A percentile compares a stretch with the other conserved stretches of the same genome.
These are phyloP conservation scores for Drosophila pseudotalamancana DNA, from an alignment of 2,888 invertebrate species.

Conservation along the genomic window DNA sequence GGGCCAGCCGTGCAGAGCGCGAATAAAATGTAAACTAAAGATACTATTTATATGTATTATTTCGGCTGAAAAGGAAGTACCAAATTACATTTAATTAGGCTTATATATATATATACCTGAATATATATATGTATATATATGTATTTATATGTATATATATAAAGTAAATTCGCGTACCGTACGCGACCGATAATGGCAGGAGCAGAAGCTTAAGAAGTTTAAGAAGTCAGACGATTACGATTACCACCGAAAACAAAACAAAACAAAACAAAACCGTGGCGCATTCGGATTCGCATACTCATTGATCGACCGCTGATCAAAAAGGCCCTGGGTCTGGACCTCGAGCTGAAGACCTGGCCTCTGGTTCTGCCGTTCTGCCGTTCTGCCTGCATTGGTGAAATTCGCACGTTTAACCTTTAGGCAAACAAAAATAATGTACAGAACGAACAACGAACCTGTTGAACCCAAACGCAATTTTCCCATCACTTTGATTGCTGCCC, in stretches of 20 bases:
- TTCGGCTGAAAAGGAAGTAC: conserved; percentile 83
- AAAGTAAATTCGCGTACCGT: conserved; percentile 77
- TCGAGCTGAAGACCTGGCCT: conserved; percentile 18
- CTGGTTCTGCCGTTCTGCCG: conserved; percentile 36
- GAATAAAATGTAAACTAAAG: conserved; percentile 78
- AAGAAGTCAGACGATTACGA: conserved; percentile 78
- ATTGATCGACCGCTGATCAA: conserved; percentile 67
- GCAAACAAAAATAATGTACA: conserved; percentile 59
- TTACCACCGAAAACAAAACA: conserved; percentile 73
- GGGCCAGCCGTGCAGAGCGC: conserved; percentile 20
- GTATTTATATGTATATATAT: conserved; percentile 29
- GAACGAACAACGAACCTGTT: conserved; percentile 76
- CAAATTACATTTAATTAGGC: conserved; percentile 84
- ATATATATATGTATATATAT: conserved; percentile 22
- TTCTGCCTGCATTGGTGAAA: conserved; percentile 80
- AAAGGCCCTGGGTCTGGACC: conserved; percentile 26
- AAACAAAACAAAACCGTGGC: conserved; percentile 52
- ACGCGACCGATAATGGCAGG: conserved; percentile 56
- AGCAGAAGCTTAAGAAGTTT: conserved; percentile 36
- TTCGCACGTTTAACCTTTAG: conserved; percentile 82
- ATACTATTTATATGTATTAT: conserved; percentile 81
- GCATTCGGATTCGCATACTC: conserved; percentile 29
- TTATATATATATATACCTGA: conserved; percentile 59
- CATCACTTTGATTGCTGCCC: conserved; percentile 82
- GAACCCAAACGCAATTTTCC: conserved; percentile 82